Percentiles rank a stretch among this genome's conserved stretches.
These are phyloP conservation scores for Rhizomys pruinosus DNA, from an alignment of 2,113 vertebrate species.

Conservation along the genomic window DNA sequence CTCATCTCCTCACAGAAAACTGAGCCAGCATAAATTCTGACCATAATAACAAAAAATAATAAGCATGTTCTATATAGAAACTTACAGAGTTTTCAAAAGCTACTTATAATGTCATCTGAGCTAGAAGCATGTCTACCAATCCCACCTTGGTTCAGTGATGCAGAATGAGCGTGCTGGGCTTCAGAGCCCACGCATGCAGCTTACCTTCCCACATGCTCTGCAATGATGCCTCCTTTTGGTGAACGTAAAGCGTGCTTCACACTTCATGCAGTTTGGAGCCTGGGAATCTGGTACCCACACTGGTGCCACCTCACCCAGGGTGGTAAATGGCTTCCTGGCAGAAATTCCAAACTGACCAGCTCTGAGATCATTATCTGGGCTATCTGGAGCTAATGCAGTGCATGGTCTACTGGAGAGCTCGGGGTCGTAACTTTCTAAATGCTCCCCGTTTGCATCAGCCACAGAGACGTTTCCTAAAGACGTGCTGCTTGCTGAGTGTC, in stretches of 20 bases:
- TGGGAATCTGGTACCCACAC: conserved; percentile 99
- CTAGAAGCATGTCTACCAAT: conserved; percentile 11
- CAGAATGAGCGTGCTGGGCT: neutral
- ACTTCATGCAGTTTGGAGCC: conserved; percentile 99
- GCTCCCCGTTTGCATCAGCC: conserved; percentile 88
- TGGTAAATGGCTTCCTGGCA: conserved; percentile 90
- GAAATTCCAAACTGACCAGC: conserved; percentile 92
- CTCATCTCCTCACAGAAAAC: conserved; percentile 25
- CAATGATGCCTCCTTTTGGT: conserved; percentile 99
- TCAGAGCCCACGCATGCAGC: conserved; percentile 61
- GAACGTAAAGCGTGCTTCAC: conserved; percentile 98
- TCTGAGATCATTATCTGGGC: conserved; percentile 97
- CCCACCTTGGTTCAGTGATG: conserved; percentile 27
- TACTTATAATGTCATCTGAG: conserved; percentile 44
- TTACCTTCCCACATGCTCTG: conserved; percentile 99
- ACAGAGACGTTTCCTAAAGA: conserved; percentile 85
- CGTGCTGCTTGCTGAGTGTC: conserved; percentile 79
- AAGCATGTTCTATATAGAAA: conserved; percentile 48
- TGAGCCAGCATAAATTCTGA: conserved; percentile 30
- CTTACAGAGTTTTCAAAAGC: conserved; percentile 33
- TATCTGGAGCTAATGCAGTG: conserved; percentile 89
- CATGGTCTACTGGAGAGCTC: conserved; percentile 86
- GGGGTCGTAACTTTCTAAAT: conserved; percentile 86
- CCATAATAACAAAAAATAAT: neutral
- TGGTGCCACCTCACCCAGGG: conserved; percentile 96